Evolutionary conservation across 2,888 invertebrate species (phyloP), one percentile per base, ranked within the genome.

Genomic region (Drosophila lacicola): DNA sequence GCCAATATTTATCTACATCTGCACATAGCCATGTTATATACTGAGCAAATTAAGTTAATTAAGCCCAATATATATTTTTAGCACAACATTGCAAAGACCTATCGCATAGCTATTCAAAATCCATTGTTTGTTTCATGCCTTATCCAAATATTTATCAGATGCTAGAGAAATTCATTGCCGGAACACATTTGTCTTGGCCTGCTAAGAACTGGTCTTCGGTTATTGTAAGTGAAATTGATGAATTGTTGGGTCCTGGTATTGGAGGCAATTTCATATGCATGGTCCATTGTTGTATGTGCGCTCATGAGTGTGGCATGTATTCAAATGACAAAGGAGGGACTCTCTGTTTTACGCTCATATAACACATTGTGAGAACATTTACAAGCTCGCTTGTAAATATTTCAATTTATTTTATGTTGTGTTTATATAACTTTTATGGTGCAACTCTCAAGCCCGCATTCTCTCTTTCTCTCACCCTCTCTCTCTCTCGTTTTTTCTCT

Each of bases 341-440:
- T 36, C 73, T 58, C 63, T 21, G 64, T 70, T 66, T 66, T 21
- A 21, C 21, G 63, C 54, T 55, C 67, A 70, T 77, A 80, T 70
- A 82, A 80, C 53, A 10, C 70, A 74, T 70, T 83, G 85, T 83
- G 80, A 73, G 79, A 82, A 79, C 82, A 83, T 85, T 88, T 85
- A 77, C 82, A 50, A 39, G 77, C 69, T 68, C 47, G 82, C 85
- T 85, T 88, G 88, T 83, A 88, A 88, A 88, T 83, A 83, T 88
- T 84, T 88, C 88, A 84, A 84, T 84, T 88, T 85, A 87, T 83
- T 84, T 88, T 80, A 88, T 85, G 80, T 73, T 75, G 57, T 72
- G 70, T 70, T 66, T 78, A 78, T 79, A 67, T 79, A 71, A 78
- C 72, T 75, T 87, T 87, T 84, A 87, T 84, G 87, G 29, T 84